These are phyloP conservation scores for Mungos mungo DNA, from an alignment of 2,113 vertebrate genomes.

Conservation along the genomic window DNA sequence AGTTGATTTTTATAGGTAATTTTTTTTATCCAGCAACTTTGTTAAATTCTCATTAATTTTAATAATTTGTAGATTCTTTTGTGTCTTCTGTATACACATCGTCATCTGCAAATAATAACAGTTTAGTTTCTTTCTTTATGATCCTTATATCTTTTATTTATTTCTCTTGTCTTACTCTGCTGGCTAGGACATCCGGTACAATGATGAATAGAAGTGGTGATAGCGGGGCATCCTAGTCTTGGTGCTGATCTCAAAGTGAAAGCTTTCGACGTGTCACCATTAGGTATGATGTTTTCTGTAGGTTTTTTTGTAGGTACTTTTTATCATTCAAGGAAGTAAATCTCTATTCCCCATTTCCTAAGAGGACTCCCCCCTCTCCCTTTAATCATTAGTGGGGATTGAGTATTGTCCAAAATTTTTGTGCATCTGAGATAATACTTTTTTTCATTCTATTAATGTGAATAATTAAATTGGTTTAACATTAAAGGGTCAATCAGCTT, in stretches of 20 bases:
- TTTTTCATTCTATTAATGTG: constrained; percentile 36
- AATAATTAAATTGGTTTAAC: constrained; percentile 44
- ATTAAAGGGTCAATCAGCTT: background rate
- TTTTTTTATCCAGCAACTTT: background rate
- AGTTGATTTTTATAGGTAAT: constrained; percentile 15
- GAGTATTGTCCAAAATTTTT: constrained; percentile 54
- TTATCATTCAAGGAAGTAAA: constrained; percentile 49
- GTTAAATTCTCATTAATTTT: constrained; percentile 58
- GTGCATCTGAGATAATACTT: background rate
- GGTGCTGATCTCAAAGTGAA: constrained; percentile 79
- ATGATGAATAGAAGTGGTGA: constrained; percentile 79
- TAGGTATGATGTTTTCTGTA: constrained; percentile 79
- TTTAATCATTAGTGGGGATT: constrained; percentile 22
- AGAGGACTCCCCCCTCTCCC: background rate
- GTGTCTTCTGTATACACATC: constrained; percentile 65
- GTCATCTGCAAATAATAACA: constrained; percentile 68
- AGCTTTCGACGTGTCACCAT: constrained; percentile 78
- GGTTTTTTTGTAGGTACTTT: constrained; percentile 63
- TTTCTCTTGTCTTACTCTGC: constrained; percentile 81
- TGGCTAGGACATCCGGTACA: constrained; percentile 80
- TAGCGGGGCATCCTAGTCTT: constrained; percentile 80
- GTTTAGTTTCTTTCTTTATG: constrained; percentile 72
- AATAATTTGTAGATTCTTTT: constrained; percentile 58
- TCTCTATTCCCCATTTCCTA: constrained; percentile 53
- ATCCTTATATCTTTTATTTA: constrained; percentile 77